These are phyloP conservation scores for Apaloderma vittatum DNA, from an alignment of 2,113 vertebrate species.

Conservation along the genomic window DNA sequence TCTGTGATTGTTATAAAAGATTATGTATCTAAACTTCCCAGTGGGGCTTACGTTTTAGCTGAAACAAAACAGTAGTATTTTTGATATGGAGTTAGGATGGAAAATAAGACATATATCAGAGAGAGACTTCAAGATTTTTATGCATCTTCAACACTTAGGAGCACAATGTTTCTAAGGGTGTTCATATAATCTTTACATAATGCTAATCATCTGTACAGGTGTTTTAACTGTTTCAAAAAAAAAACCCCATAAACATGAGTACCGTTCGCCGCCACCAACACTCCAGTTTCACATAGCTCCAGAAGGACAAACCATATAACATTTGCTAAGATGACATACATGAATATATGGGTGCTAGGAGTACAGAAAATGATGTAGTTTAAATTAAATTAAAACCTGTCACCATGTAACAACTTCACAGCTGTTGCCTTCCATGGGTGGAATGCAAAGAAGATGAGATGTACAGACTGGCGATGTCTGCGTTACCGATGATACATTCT, in stretches of 20 bases:
- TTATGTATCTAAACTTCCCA: neutral
- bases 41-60: neutral
- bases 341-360: neutral
- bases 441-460: neutral
- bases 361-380: neutral
- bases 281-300: neutral
- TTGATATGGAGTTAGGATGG: neutral
- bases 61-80: neutral
- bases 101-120: neutral
- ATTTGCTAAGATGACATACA: neutral
- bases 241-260: neutral
- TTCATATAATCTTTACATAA: neutral
- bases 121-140: neutral
- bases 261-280: neutral
- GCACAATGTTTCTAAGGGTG: neutral
- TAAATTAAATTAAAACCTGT: neutral
- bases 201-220: neutral
- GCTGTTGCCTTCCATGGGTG: neutral
- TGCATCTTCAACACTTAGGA: neutral
- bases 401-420: neutral
- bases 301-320: neutral
- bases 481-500: neutral
- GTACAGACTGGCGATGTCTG: neutral
- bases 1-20: neutral
- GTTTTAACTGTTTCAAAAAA: neutral